Evolutionary conservation across 1,140 invertebrate genomes (phyloP), one percentile per base, ranked within the genome.

Genomic region (Pseudoatta argentina): DNA sequence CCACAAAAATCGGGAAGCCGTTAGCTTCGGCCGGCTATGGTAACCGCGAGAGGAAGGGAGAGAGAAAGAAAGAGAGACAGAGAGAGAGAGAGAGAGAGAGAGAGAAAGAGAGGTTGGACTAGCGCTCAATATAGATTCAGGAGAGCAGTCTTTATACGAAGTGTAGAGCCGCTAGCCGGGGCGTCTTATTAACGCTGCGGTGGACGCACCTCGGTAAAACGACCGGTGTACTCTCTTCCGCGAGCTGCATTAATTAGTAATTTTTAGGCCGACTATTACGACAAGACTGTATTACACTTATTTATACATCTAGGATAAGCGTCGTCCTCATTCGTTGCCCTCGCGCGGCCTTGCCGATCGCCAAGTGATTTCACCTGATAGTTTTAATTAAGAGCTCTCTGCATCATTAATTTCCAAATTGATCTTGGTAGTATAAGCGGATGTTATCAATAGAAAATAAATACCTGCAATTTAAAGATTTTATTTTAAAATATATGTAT

Each of bases 1-100:
- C 90, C 89, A 88, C 90, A 91, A 91, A 91, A 91, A 91, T 91
- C 89, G 90, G 90, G 90, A 91, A 91, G 87, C 90, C 90, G 90
- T 91, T 91, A 91, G 85, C 89, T 90, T 85, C 57, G 89, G 72
- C 79, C 87, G 88, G 83, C 89, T 90, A 90, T 91, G 83, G 86
- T 90, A 88, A 88, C 89, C 89, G 89, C 61, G 61, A 51, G 63
- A 30, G 76, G 21, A n/a, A 53, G 55, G n/a, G 10, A 79, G 61
- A 66, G 39, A 63, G 44, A 82, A 53, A 77, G 64, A 78, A 72
- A 72, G 14, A 77, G 71, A 48, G n/a, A n/a, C n/a, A n/a, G 66
- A 87, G 71, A 77, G 51, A 72, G 71, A 83, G 72, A 55, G 59
- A 85, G 39, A 44, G 39, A 10, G 39, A 10, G 39, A 85, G 71